phyloP scores from a whole-genome alignment of 2,888 invertebrate species.

The Netelia melanura region DNA sequence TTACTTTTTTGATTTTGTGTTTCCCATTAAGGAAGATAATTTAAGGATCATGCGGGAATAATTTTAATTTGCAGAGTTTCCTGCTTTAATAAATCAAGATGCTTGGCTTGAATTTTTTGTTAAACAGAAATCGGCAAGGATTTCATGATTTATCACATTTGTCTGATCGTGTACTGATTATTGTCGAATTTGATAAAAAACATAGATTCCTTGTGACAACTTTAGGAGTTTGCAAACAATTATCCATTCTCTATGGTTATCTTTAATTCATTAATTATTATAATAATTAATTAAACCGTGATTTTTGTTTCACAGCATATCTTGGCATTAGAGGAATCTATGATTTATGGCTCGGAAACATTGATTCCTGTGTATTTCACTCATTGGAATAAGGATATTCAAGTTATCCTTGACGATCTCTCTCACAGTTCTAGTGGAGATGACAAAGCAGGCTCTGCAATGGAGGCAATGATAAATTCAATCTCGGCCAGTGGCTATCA shows the following conservation, averaged over 20 bases:
- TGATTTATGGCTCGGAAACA: slow-evolving; percentile 91
- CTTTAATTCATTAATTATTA: slow-evolving; percentile 23
- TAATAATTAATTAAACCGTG: background rate
- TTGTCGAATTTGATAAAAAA: background rate
- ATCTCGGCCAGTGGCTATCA: slow-evolving; percentile 98
- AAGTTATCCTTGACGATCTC: slow-evolving; percentile 91
- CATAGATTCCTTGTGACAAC: background rate
- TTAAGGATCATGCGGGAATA: too few relatives aligned
- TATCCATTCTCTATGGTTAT: background rate
- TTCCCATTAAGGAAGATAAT: too few relatives aligned
- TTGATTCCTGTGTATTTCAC: slow-evolving; percentile 96
- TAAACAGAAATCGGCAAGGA: background rate
- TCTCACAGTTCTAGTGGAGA: slow-evolving; percentile 89
- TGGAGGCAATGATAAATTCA: slow-evolving; percentile 93
- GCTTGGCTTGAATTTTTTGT: slow-evolving; percentile 23
- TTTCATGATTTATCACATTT: slow-evolving; percentile 1
- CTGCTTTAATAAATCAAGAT: background rate
- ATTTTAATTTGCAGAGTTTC: too few relatives aligned
- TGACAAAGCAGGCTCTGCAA: slow-evolving; percentile 91
- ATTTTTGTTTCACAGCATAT: slow-evolving; percentile 87
- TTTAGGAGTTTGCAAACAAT: slow-evolving; percentile 15
- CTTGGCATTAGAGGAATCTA: slow-evolving; percentile 91
- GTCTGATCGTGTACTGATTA: background rate
- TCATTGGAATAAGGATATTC: slow-evolving; percentile 90
- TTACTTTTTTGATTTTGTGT: too few relatives aligned